Evolutionary conservation across 2,797 vertebrate genomes (phyloP).

Genomic region (Hydrophis major): DNA sequence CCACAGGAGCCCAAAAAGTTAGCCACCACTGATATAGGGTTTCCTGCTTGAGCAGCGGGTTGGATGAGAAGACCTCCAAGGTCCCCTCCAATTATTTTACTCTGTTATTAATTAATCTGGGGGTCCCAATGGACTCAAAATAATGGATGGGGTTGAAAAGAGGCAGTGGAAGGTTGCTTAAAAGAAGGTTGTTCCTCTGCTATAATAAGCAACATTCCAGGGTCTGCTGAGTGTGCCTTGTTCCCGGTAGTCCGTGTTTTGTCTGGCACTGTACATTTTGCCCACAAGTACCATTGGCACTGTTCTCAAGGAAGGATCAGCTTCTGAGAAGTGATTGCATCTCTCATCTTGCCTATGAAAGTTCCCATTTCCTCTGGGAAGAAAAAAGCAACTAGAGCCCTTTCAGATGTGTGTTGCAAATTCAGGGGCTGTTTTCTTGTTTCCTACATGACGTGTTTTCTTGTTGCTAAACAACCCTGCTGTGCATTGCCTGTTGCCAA

Average conservation of each 20-base stretch:
- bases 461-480: not conserved
- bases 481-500: not conserved
- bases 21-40: not conserved
- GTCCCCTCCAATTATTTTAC: not conserved
- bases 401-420: not conserved
- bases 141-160: not conserved
- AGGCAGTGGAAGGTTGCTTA: too few species aligned
- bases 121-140: not conserved
- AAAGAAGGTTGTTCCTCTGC: not conserved
- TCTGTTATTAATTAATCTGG: not conserved
- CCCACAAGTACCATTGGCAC: not conserved
- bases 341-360: not conserved
- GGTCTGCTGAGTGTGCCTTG: not conserved
- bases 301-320: not conserved
- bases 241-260: not conserved
- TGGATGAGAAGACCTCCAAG: not conserved
- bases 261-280: not conserved
- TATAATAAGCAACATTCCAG: not conserved
- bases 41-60: not conserved
- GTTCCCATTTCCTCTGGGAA: conserved; percentile 11
- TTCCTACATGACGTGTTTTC: not conserved
- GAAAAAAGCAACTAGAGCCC: not conserved
- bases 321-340: not conserved
- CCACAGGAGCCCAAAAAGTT: too few species aligned
- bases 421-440: not conserved